A percentile compares a stretch with the other conserved stretches of the same genome.
Evolutionary conservation across 2,113 vertebrate species (phyloP).

Genomic region (Gracilinanus agilis): DNA sequence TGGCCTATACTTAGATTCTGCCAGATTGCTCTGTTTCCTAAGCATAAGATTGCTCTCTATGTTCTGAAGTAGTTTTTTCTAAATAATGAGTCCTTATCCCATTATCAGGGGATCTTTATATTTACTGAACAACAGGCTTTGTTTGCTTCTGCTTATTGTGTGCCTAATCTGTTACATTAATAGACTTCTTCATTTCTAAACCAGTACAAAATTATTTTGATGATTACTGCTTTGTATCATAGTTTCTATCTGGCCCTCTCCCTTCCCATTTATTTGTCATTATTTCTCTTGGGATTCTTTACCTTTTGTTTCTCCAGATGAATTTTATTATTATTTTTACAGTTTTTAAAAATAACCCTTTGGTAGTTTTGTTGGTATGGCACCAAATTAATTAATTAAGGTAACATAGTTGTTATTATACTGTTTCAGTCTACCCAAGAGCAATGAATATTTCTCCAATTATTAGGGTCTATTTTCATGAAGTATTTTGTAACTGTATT

Average conservation of each 20-base stretch:
- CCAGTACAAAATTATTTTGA: not conserved
- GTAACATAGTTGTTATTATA: not conserved
- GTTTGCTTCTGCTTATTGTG: not conserved
- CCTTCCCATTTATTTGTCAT: not conserved
- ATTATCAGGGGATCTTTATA: not conserved
- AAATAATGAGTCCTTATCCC: too few species aligned
- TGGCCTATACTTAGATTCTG: not conserved
- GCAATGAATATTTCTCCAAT: not conserved
- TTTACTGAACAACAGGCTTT: not conserved
- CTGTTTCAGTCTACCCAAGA: not conserved
- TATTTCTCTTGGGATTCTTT: not conserved
- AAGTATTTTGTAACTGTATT: not conserved
- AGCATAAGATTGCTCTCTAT: not conserved
- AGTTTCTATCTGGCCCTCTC: not conserved
- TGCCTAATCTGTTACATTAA: not conserved
- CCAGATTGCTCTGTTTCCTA: not conserved
- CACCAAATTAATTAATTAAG: not conserved
- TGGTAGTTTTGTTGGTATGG: not conserved
- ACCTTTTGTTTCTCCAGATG: not conserved
- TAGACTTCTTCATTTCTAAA: not conserved
- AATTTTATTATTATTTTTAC: not conserved
- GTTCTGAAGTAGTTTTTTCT: too few species aligned
- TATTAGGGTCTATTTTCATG: not conserved
- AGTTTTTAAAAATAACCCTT: not conserved
- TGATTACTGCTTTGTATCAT: not conserved